A percentile compares a stretch with the other conserved stretches of the same genome.
Conservation (phyloP, 2,888 invertebrate genomes). For the Adineta ricciae region DNA sequence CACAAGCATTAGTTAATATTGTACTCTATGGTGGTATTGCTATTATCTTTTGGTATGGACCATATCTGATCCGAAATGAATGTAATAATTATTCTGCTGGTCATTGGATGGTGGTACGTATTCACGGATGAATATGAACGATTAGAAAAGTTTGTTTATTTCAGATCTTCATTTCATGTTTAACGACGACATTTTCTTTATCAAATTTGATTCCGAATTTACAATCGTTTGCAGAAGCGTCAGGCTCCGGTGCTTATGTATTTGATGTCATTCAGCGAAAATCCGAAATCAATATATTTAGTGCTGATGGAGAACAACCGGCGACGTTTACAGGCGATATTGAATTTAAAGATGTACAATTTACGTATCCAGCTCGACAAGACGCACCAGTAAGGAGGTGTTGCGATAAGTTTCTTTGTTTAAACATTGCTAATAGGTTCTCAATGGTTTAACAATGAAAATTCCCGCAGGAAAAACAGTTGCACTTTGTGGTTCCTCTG, state of each 20-base stretch:
- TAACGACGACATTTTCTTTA: constrained; percentile 46
- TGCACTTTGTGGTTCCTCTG: constrained; percentile 28
- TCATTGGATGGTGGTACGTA: not conserved
- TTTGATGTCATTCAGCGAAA: constrained; percentile 63
- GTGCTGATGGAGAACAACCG: constrained; percentile 6
- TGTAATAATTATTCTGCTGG: not conserved
- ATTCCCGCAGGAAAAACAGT: constrained; percentile 31
- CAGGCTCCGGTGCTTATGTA: constrained; percentile 58
- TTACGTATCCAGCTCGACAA: constrained; percentile 49
- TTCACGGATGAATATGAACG: not conserved
- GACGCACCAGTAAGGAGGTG: constrained; percentile 44
- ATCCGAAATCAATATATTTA: constrained; percentile 28
- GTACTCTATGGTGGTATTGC: constrained; percentile 40
- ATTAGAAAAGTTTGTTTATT: not conserved
- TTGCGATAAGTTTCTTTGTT: not conserved
- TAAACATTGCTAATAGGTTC: constrained; percentile 52
- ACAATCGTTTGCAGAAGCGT: constrained; percentile 41
- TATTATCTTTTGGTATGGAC: constrained; percentile 49
- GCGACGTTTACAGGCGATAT: constrained; percentile 41
- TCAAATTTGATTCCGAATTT: constrained; percentile 46
- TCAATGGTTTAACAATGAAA: constrained; percentile 27
- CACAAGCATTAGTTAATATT: not conserved
- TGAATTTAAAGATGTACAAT: constrained; percentile 44
- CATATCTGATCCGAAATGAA: constrained; percentile 37
- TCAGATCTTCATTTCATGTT: constrained; percentile 19